Conservation (phyloP, 1,140 invertebrate genomes). For the Drosophila rhopaloa region DNA sequence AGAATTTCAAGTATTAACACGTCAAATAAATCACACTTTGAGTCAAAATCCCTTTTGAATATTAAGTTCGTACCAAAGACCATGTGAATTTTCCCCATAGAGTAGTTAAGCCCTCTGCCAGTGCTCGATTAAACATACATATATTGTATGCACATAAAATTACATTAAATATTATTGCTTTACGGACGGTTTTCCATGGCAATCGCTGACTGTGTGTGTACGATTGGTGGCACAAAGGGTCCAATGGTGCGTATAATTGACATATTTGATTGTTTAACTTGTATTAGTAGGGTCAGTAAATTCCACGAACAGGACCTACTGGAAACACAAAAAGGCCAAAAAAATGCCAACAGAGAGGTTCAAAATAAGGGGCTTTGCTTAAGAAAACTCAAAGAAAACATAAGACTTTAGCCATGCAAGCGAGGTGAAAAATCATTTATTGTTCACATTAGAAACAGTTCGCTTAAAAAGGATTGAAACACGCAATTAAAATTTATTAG, state of each 20-base stretch:
- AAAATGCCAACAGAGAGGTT: neutral
- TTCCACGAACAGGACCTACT: constrained; percentile 5
- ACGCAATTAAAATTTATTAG: too few species aligned
- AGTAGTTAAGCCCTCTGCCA: constrained; percentile 23
- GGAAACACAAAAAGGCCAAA: constrained; percentile 4
- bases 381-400: neutral
- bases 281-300: constrained; percentile 63
- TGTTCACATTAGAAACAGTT: too few species aligned
- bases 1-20: neutral
- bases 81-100: constrained; percentile 9
- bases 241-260: constrained; percentile 75
- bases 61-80: constrained; percentile 1
- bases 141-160: constrained; percentile 41
- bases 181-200: constrained; percentile 10
- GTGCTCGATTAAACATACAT: neutral
- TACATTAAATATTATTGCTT: constrained; percentile 58
- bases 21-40: constrained; percentile 12
- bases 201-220: constrained; percentile 8
- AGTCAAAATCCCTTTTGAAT: constrained; percentile 19
- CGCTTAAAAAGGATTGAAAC: too few species aligned
- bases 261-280: constrained; percentile 57
- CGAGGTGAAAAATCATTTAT: neutral
- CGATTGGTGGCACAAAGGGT: constrained; percentile 36
- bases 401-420: neutral
- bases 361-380: neutral